Evolutionary conservation across 1,140 invertebrate species (phyloP).

Genomic region (Bombus soroeensis): DNA sequence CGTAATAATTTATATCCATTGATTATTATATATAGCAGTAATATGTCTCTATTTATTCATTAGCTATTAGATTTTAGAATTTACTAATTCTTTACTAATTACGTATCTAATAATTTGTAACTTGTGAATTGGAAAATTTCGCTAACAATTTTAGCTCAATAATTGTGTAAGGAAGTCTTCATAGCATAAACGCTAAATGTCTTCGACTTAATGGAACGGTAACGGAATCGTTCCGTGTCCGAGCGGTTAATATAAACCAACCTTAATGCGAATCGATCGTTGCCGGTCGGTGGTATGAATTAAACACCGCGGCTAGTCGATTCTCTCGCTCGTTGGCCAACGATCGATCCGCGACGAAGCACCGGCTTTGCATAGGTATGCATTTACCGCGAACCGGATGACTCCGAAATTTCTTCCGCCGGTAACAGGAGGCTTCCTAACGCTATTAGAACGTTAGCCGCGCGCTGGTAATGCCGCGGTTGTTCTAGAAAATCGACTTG

Average conservation of each 20-base stretch:
- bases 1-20: too few species aligned
- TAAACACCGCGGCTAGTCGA: conserved; percentile 2
- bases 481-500: conserved; percentile 45
- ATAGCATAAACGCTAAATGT: not conserved
- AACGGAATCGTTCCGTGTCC: not conserved
- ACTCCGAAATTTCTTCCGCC: conserved; percentile 59
- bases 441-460: conserved; percentile 47
- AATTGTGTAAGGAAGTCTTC: not conserved
- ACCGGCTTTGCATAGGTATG: conserved; percentile 49
- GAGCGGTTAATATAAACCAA: not conserved
- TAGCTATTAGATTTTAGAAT: too few species aligned
- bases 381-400: conserved; percentile 52
- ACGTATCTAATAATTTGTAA: too few species aligned
- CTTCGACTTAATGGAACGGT: not conserved
- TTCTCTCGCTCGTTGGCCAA: not conserved
- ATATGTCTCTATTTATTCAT: too few species aligned
- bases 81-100: too few species aligned
- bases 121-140: not conserved
- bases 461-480: conserved; percentile 22
- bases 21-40: too few species aligned
- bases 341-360: conserved; percentile 31
- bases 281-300: not conserved
- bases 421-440: conserved; percentile 59
- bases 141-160: not conserved
- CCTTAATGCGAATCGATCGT: conserved; percentile 34